Evolutionary conservation across 2,113 vertebrate genomes (phyloP).

Genomic region (Sterna hirundo): DNA sequence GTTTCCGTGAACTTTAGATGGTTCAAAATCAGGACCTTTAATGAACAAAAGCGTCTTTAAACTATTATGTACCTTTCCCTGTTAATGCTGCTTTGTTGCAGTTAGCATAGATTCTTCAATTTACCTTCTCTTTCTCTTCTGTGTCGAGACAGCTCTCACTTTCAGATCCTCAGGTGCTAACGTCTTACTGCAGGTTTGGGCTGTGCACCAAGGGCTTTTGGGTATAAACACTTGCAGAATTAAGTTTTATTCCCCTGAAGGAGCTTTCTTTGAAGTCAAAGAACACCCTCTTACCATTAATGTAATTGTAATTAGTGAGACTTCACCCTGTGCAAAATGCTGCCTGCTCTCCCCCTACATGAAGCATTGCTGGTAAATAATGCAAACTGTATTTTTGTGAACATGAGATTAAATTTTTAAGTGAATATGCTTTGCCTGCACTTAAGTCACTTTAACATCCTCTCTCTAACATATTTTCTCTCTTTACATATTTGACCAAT

Average conservation of each 20-base stretch:
- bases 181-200: background rate
- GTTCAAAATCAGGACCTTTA: background rate
- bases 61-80: background rate
- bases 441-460: background rate
- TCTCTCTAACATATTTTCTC: too few relatives aligned
- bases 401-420: background rate
- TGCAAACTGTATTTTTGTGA: background rate
- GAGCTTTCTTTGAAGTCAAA: background rate
- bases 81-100: background rate
- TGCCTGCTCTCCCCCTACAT: background rate
- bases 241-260: background rate
- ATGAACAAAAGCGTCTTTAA: background rate
- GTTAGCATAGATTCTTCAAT: background rate
- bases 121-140: background rate
- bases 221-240: background rate
- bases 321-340: background rate
- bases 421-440: background rate
- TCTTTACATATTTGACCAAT: background rate
- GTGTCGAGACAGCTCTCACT: background rate
- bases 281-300: background rate
- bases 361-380: background rate
- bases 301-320: background rate
- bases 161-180: background rate
- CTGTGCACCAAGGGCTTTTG: background rate
- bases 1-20: background rate